A percentile compares a stretch with the other conserved stretches of the same genome.
Conservation (phyloP, 2,113 vertebrate species). For the Glareola pratincola region DNA sequence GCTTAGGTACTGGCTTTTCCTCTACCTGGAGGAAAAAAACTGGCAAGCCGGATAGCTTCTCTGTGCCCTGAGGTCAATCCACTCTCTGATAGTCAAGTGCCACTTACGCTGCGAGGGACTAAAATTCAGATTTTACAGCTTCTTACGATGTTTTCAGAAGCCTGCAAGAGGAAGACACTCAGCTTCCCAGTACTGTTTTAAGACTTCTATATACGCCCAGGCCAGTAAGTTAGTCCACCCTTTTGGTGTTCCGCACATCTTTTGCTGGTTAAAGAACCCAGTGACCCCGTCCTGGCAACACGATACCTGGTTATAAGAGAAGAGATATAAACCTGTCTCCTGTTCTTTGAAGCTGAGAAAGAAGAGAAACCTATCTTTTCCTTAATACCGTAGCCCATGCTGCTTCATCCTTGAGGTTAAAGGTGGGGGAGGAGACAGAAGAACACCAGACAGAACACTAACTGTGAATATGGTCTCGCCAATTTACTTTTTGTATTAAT, state of each 20-base stretch:
- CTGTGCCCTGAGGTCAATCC: not conserved
- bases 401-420: not conserved
- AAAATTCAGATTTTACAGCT: not conserved
- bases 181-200: not conserved
- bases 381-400: not conserved
- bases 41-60: not conserved
- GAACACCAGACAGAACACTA: not conserved
- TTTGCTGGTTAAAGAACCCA: not conserved
- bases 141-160: not conserved
- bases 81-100: not conserved
- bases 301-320: not conserved
- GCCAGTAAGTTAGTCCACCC: not conserved
- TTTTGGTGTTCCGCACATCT: not conserved
- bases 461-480: not conserved
- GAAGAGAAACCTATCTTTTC: not conserved
- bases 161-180: not conserved
- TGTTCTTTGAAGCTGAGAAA: not conserved
- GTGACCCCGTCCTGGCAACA: not conserved
- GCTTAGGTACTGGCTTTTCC: not conserved
- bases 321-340: not conserved
- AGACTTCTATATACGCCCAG: not conserved
- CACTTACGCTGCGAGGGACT: not conserved
- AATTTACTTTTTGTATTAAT: not conserved
- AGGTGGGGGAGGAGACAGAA: not conserved
- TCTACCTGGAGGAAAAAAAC: not conserved